These are phyloP conservation scores for Porites divaricata DNA, from an alignment of 92 coral and sea anemone genomes.

Conservation along the genomic window DNA sequence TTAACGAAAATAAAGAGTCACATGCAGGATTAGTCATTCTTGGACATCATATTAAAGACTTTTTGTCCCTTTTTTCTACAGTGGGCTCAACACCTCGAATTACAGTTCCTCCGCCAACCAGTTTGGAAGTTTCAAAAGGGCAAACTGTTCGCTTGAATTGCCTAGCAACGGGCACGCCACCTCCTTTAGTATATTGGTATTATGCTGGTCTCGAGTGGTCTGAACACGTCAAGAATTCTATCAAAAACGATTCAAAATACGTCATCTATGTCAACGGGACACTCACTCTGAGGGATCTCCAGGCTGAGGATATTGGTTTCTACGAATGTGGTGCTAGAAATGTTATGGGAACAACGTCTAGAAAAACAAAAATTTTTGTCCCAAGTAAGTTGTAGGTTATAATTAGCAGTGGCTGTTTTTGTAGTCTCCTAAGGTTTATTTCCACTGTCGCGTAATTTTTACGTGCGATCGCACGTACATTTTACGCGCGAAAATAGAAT, in stretches of 20 bases:
- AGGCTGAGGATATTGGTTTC: constrained; percentile 39
- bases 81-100: constrained; percentile 67
- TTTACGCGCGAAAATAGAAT: too few species aligned
- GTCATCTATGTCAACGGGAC: constrained; percentile 64
- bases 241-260: constrained; percentile 50
- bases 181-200: constrained; percentile 73
- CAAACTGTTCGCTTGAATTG: constrained; percentile 55
- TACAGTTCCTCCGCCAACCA: constrained; percentile 4
- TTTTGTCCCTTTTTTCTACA: constrained; percentile 11
- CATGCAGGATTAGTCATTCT: not conserved
- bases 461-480: too few species aligned
- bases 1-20: not conserved
- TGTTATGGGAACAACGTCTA: constrained; percentile 20
- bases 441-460: too few species aligned
- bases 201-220: constrained; percentile 36
- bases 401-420: too few species aligned
- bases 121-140: constrained; percentile 24
- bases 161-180: constrained; percentile 76
- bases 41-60: not conserved
- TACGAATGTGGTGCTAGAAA: constrained; percentile 82
- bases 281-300: constrained; percentile 44
- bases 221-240: constrained; percentile 5
- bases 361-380: not conserved
- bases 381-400: constrained; percentile 12
- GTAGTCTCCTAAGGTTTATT: too few species aligned